Base-by-base conservation (phyloP, 1,140 invertebrate genomes). In the Cryptotermes secundus region DNA sequence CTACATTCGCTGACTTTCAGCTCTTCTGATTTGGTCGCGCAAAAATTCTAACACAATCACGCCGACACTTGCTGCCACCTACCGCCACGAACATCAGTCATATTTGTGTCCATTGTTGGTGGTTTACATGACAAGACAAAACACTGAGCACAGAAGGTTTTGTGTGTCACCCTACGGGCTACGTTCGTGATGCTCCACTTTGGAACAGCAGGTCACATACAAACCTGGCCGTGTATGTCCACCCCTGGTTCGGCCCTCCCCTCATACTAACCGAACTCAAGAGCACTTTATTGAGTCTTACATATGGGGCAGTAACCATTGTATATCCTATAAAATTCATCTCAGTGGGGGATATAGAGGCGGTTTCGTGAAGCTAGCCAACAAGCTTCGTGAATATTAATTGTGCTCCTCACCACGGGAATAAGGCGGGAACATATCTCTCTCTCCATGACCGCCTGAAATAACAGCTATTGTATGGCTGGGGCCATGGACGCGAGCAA, bases 251-350 rank as follows among this genome's bases (percentile, higher is more conserved):
- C 6, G 26, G 6, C 2, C 59, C 59, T 72, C 59, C 59, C 45
- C 4, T 31, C 59, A 31, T 72, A 72, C 6, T 72, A 72, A 26
- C 59, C n/a, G n/a, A 72, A 72, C 26, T 72, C 6, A 2, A 72
- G 59, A 72, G 59, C 26, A n/a, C 59, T 31, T 72, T 72, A 72
- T 72, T 72, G 59, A 72, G 59, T 31, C 59, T 72, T 72, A 72
- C 59, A 72, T 72, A 72, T 72, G 59, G 59, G 59, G 59, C 59
- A 72, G 59, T 72, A 72, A 72, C 4, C 59, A 72, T 72, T 72
- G 59, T 72, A 72, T 72, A 72, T n/a, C 59, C 59, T 72, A 31
- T 72, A 72, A 72, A 72, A 72, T 72, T n/a, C 59, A 72, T 26
- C 59, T 72, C 59, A 72, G 59, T 72, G 59, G 59, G 59, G n/a